Conservation (phyloP, 2,113 vertebrate genomes). For the Clinocottus analis region DNA sequence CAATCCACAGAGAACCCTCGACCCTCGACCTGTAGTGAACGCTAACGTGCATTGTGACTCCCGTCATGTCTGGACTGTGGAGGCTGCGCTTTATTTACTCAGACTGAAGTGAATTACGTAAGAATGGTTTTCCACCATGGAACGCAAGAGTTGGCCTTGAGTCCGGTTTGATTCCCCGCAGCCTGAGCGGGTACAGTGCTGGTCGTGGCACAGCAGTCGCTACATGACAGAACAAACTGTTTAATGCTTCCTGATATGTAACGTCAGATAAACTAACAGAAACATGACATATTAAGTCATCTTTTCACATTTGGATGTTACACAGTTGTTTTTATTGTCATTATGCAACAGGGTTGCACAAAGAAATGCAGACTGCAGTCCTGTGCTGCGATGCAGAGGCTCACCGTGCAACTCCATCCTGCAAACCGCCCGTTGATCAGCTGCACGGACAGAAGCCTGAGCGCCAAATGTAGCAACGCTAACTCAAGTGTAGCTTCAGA, state of each 20-base stretch:
- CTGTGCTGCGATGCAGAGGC: too few relatives aligned
- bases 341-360: not conserved
- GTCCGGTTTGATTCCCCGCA: not conserved
- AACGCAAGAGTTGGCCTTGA: not conserved
- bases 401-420: too few relatives aligned
- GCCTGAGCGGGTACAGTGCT: not conserved
- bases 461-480: too few relatives aligned
- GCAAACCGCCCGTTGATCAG: too few relatives aligned
- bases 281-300: not conserved
- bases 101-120: not conserved
- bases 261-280: not conserved
- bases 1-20: not conserved
- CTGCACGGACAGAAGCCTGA: too few relatives aligned
- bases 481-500: too few relatives aligned
- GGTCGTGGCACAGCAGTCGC: not conserved
- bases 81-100: not conserved
- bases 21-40: not conserved
- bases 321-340: not conserved
- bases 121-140: not conserved
- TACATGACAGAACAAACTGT: not conserved
- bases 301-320: not conserved
- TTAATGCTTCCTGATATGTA: not conserved
- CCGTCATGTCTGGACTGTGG: not conserved
- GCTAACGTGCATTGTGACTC: not conserved
- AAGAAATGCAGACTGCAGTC: not conserved